A percentile compares a stretch with the other conserved stretches of the same genome.
Evolutionary conservation across 2,113 vertebrate genomes (phyloP).

Genomic region (Leucopsar rothschildi): DNA sequence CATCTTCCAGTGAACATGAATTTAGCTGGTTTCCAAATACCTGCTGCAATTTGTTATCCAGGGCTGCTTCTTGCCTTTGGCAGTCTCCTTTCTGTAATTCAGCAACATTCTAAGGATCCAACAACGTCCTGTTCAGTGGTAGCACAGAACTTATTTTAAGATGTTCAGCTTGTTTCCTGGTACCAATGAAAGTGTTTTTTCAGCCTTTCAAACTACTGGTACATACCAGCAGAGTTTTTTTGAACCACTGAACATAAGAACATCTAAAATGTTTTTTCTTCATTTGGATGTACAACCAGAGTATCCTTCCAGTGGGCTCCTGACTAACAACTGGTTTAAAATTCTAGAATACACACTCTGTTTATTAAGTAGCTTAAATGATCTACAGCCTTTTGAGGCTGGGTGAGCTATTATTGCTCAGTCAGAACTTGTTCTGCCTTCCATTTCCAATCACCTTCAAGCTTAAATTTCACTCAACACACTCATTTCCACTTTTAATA

Average conservation of each 20-base stretch:
- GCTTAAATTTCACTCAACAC: constrained; percentile 36
- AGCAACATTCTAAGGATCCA: not conserved
- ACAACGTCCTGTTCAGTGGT: not conserved
- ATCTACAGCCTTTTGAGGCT: not conserved
- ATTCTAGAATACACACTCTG: not conserved
- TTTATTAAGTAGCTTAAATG: constrained; percentile 1
- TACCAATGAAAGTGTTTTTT: not conserved
- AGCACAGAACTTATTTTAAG: not conserved
- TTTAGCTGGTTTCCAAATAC: constrained; percentile 35
- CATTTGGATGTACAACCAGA: not conserved
- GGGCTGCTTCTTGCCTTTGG: constrained; percentile 6
- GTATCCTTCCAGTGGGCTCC: not conserved
- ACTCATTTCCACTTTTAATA: not conserved
- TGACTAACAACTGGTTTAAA: not conserved
- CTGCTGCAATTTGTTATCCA: constrained; percentile 32
- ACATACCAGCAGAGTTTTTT: not conserved
- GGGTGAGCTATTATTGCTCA: not conserved
- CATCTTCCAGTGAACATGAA: not conserved
- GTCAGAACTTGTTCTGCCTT: constrained; percentile 34
- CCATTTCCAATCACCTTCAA: constrained; percentile 31
- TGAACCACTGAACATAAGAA: not conserved
- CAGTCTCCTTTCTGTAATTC: constrained; percentile 9
- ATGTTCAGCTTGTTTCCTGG: not conserved
- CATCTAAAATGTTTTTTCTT: not conserved
- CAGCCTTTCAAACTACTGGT: not conserved